These are phyloP conservation scores for Anthoscopus minutus DNA, from an alignment of 2,113 vertebrate species.

Conservation along the genomic window DNA sequence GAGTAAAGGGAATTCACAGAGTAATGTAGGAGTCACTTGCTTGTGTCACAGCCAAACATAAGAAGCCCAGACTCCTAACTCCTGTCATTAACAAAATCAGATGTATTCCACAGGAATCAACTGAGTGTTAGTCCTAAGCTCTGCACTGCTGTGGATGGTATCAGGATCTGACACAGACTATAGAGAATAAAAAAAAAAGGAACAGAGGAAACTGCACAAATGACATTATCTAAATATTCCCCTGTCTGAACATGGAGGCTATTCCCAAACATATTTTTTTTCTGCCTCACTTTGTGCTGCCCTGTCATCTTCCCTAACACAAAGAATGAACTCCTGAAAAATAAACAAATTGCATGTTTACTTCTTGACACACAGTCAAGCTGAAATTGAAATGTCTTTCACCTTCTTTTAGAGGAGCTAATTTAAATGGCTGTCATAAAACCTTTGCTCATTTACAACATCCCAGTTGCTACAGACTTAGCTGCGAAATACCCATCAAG, in stretches of 20 bases:
- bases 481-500: not conserved
- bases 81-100: not conserved
- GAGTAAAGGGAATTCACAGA: not conserved
- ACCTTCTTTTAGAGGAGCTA: not conserved
- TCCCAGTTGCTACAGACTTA: not conserved
- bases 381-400: not conserved
- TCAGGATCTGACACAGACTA: not conserved
- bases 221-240: not conserved
- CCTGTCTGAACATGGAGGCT: not conserved
- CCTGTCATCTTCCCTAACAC: not conserved
- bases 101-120: not conserved
- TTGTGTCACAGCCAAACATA: not conserved
- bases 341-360: not conserved
- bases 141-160: not conserved
- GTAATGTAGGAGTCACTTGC: not conserved
- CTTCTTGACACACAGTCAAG: not conserved
- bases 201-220: not conserved
- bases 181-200: not conserved
- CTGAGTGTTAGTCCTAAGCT: not conserved
- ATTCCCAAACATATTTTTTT: not conserved
- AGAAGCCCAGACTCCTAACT: not conserved
- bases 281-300: not conserved
- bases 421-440: not conserved
- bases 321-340: not conserved
- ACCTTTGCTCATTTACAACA: not conserved